Evolutionary conservation across 2,888 invertebrate species (phyloP), one percentile per base, ranked within the genome.

Genomic region (Pogonocherus hispidulus): DNA sequence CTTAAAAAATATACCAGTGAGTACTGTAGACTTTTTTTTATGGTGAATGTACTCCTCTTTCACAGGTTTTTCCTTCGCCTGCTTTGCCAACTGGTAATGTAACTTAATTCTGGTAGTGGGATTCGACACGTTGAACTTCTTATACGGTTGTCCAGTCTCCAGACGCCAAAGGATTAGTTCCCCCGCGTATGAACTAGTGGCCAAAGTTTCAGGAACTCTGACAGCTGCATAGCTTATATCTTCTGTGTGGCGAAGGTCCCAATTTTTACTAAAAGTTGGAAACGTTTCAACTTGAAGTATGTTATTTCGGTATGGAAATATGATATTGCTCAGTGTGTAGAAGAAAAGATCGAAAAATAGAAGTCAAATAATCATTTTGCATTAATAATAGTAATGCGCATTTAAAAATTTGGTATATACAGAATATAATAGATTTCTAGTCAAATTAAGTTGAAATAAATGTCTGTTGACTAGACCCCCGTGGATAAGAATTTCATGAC

Each of bases 81-180:
- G 72, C n/a, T 70, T 69, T 41, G 41, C 41, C n/a, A 86, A 86
- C 79, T 78, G 87, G 83, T 88, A 89, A 70, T 86, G 83, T 83
- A 90, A 87, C 84, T 90, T 89, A 74, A 90, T 89, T 65, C 89
- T 87, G 70, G 86, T 82, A 73, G 86, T 87, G 3, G 90, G 90
- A 78, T 90, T 87, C 71, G 87, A 87, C 72, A 90, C 89, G 64
- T 83, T 81, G 72, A 82, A 85, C 64, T 83, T 82, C 70, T 84
- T 85, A 66, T 91, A 93, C 0, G 93, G 91, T 81, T 94, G 92
- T 0, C 94, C 94, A 0, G 94, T 94, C 85, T 94, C 94, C 63
- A 94, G 86, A 74, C 91, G 90, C 95, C 95, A 95, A 73, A 96
- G 87, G 20, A 95, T 87, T 54, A 96, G 87, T 83, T 94, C 93